Conservation (phyloP, 2,113 vertebrate genomes). For the Gymnobelideus leadbeateri region DNA sequence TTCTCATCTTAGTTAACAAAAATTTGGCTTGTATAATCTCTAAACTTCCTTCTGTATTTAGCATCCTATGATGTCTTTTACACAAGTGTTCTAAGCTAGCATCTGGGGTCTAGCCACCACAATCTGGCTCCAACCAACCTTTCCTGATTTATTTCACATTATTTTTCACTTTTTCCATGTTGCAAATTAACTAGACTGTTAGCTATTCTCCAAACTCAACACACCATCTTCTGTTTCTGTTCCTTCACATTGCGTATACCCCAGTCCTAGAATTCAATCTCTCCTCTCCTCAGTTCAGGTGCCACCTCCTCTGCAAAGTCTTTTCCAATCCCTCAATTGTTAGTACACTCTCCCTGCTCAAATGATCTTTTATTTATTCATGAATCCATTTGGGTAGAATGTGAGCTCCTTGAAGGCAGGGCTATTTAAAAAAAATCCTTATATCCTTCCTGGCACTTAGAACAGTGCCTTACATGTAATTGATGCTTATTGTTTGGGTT, state of each 20-base stretch:
- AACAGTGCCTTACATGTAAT: not conserved
- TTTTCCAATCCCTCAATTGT: not conserved
- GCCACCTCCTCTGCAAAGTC: not conserved
- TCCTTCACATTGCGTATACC: not conserved
- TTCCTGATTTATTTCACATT: not conserved
- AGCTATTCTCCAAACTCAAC: not conserved
- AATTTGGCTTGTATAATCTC: not conserved
- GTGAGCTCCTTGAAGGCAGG: too few relatives aligned
- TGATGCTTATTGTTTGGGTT: not conserved
- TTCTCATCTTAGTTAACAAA: not conserved
- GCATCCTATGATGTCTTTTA: not conserved
- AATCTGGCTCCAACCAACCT: not conserved
- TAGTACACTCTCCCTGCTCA: not conserved
- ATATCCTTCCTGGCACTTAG: not conserved
- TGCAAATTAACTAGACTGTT: not conserved
- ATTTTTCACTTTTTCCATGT: not conserved
- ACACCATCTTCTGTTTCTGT: not conserved
- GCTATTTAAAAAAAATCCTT: not conserved
- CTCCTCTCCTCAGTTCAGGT: not conserved
- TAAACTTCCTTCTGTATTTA: not conserved
- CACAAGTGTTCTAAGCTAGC: not conserved
- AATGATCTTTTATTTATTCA: not conserved
- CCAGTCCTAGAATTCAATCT: not conserved
- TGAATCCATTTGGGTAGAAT: not conserved
- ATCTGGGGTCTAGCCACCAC: not conserved